phyloP scores from a whole-genome alignment of 2,797 vertebrate species.

The Falco berigora region DNA sequence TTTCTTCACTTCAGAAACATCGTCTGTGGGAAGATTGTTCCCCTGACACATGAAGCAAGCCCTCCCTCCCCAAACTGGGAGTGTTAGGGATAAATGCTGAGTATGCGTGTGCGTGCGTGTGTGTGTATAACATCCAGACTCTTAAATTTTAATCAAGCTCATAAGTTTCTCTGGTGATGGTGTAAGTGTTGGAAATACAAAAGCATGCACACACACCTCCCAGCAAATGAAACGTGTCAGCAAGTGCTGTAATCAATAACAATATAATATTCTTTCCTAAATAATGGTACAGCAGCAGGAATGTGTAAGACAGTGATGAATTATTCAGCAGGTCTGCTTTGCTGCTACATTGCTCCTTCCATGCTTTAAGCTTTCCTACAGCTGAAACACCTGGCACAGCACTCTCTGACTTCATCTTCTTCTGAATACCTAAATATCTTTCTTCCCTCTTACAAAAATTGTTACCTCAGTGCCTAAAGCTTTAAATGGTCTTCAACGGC shows the following conservation, averaged over 20 bases:
- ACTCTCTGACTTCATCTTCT: slow-evolving; percentile 42
- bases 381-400: slow-evolving; percentile 64
- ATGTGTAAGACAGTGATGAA: slow-evolving; percentile 68
- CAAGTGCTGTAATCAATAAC: slow-evolving; percentile 76
- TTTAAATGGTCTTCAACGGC: neutral
- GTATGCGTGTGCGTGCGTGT: neutral
- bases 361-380: slow-evolving; percentile 59
- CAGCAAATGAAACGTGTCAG: slow-evolving; percentile 75
- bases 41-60: slow-evolving; percentile 1
- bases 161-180: slow-evolving; percentile 37
- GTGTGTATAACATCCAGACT: neutral
- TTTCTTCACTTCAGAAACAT: neutral
- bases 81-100: neutral
- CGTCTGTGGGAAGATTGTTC: neutral
- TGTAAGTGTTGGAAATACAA: slow-evolving; percentile 55
- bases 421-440: slow-evolving; percentile 48
- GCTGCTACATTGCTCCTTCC: slow-evolving; percentile 52
- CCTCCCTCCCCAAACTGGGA: neutral
- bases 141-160: slow-evolving; percentile 42
- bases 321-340: slow-evolving; percentile 71
- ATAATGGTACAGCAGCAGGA: slow-evolving; percentile 66
- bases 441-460: slow-evolving; percentile 9
- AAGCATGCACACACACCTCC: slow-evolving; percentile 64
- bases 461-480: slow-evolving; percentile 34
- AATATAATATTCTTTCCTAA: slow-evolving; percentile 74